Conservation (phyloP, 2,888 invertebrate genomes). For the Parnassius orleans region DNA sequence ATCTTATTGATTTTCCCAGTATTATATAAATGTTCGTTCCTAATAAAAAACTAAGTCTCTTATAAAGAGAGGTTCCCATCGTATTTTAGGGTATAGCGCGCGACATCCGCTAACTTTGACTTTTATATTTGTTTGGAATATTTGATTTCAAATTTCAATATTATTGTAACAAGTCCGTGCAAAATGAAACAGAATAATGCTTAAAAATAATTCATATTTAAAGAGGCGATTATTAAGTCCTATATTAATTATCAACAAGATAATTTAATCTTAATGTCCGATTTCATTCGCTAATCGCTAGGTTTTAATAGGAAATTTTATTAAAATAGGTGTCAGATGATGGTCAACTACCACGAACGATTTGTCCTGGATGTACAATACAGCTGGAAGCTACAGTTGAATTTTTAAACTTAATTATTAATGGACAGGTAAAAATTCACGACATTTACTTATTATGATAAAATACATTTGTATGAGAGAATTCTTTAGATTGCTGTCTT, state of each 20-base stretch:
- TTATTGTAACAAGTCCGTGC: too few species aligned
- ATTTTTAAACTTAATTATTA: slow-evolving; percentile 86
- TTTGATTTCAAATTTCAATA: not conserved
- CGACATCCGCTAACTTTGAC: slow-evolving; percentile 25
- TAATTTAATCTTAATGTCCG: too few species aligned
- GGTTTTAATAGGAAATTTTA: not conserved
- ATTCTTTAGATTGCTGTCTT: too few species aligned
- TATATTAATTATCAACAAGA: too few species aligned
- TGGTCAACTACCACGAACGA: slow-evolving; percentile 85
- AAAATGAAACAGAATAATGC: too few species aligned
- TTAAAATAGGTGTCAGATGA: slow-evolving; percentile 83
- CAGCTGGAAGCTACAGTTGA: slow-evolving; percentile 87
- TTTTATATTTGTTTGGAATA: slow-evolving; percentile 1
- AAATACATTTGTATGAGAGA: too few species aligned
- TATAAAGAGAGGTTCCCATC: slow-evolving; percentile 11
- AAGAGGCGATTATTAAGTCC: too few species aligned
- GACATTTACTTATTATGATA: too few species aligned
- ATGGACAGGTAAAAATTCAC: slow-evolving; percentile 79
- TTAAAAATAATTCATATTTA: too few species aligned
- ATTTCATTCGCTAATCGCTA: too few species aligned
- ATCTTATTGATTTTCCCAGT: too few species aligned
- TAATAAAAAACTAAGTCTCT: not conserved
- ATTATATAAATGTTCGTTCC: not conserved
- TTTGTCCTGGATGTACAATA: slow-evolving; percentile 89
- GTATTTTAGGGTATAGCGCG: slow-evolving; percentile 1